phyloP scores from a whole-genome alignment of 2,888 invertebrate genomes.

The Achlya flavicornis region DNA sequence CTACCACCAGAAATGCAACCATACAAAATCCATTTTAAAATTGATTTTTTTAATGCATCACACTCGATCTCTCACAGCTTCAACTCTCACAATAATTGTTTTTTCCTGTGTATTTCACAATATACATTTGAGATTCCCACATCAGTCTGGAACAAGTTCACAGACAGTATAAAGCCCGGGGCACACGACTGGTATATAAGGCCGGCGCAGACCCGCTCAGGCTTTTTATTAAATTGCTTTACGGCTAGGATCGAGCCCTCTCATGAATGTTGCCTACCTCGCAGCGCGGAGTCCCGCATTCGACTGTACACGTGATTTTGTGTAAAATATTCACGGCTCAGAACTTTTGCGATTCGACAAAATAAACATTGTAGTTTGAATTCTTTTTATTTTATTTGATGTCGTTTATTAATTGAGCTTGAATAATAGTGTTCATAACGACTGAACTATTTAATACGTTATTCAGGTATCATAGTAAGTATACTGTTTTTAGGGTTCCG shows the following conservation, averaged over 20 bases:
- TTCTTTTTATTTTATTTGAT: background rate
- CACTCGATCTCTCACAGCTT: background rate
- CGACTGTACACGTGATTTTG: slow-evolving; percentile 24
- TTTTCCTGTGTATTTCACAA: background rate
- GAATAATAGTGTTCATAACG: too few species aligned
- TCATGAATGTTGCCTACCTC: slow-evolving; percentile 37
- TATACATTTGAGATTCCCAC: background rate
- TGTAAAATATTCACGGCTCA: slow-evolving; percentile 1
- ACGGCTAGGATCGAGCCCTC: slow-evolving; percentile 30
- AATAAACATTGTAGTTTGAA: slow-evolving; percentile 1
- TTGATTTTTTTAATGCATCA: background rate
- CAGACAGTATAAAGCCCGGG: slow-evolving; percentile 10
- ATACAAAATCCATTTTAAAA: background rate
- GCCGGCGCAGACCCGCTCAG: slow-evolving; percentile 30
- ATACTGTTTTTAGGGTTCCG: too few species aligned
- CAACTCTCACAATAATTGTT: background rate
- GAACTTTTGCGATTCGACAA: slow-evolving; percentile 6
- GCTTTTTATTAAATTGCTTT: slow-evolving; percentile 68
- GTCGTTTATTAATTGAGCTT: background rate
- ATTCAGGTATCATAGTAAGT: too few species aligned
- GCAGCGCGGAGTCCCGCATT: slow-evolving; percentile 8
- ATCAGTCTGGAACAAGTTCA: background rate
- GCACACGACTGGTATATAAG: slow-evolving; percentile 9
- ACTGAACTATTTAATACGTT: too few species aligned
- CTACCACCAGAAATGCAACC: too few species aligned